These are phyloP conservation scores for Macheiramphus alcinus DNA, from an alignment of 2,113 vertebrate genomes.

Conservation along the genomic window DNA sequence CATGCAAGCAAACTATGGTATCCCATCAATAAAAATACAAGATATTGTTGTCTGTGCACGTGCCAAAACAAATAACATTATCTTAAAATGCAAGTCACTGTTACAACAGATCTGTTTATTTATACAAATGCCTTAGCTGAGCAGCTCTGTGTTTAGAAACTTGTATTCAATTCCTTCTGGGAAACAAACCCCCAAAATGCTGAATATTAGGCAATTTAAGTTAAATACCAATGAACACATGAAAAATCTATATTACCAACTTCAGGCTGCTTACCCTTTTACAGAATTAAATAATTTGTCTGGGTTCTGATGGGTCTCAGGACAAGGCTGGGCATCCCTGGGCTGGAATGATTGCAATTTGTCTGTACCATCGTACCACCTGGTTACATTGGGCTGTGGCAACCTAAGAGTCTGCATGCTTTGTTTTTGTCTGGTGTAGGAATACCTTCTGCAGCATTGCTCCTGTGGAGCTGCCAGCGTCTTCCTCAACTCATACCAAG, in stretches of 20 bases:
- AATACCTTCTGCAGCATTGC: conserved; percentile 81
- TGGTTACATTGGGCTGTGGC: not conserved
- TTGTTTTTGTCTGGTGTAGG: conserved; percentile 65
- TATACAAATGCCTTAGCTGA: not conserved
- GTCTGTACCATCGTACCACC: accelerated
- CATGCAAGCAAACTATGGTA: not conserved
- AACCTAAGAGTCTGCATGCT: not conserved
- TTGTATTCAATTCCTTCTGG: not conserved
- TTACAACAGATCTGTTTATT: not conserved
- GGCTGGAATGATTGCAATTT: not conserved
- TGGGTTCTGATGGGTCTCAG: not conserved
- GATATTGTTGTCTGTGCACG: not conserved
- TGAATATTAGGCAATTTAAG: not conserved
- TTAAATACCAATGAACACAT: not conserved
- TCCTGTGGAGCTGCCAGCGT: conserved; percentile 79
- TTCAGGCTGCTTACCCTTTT: not conserved
- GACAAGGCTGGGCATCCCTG: not conserved
- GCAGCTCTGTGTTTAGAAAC: not conserved
- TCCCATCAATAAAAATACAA: not conserved
- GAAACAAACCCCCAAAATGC: not conserved
- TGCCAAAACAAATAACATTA: conserved; percentile 17
- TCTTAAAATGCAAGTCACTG: not conserved
- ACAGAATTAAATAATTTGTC: not conserved
- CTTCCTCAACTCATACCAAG: conserved; percentile 71
- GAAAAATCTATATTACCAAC: not conserved